Conservation (phyloP, 2,113 vertebrate genomes). For the Carlito syrichta region DNA sequence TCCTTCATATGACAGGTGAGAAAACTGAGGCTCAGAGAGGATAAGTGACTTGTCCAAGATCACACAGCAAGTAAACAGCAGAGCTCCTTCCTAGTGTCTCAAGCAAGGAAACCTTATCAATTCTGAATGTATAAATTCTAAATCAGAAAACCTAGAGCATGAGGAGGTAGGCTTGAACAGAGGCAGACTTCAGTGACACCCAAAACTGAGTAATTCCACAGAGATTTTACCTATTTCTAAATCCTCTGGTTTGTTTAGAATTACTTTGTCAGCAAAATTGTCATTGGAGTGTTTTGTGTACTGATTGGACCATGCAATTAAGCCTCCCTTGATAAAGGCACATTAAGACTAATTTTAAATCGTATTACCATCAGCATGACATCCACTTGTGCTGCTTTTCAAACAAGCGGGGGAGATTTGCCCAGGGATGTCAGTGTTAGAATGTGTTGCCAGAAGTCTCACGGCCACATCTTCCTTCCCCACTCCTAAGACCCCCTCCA, state of each 20-base stretch:
- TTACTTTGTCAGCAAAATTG: conserved; percentile 68
- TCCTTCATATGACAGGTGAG: neutral
- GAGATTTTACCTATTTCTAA: neutral
- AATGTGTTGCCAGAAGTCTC: neutral
- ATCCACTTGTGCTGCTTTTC: conserved; percentile 67
- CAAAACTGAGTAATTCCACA: neutral
- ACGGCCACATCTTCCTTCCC: neutral
- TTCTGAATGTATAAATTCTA: neutral
- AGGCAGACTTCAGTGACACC: neutral
- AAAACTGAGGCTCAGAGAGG: neutral
- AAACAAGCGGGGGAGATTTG: conserved; percentile 28
- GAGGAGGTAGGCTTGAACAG: neutral
- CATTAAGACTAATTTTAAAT: conserved; percentile 78
- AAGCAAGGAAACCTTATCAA: neutral
- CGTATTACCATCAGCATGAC: conserved; percentile 54
- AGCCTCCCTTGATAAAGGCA: conserved; percentile 71
- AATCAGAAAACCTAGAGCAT: neutral
- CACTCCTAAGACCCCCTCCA: neutral
- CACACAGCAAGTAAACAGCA: neutral
- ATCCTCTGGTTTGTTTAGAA: conserved; percentile 65
- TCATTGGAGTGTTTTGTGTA: conserved; percentile 60
- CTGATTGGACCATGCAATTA: conserved; percentile 76
- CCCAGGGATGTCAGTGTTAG: neutral
- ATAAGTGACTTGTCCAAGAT: neutral
- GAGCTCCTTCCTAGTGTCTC: too few species aligned